These are phyloP conservation scores for Sander vitreus DNA, from an alignment of 2,113 vertebrate species.

Conservation along the genomic window DNA sequence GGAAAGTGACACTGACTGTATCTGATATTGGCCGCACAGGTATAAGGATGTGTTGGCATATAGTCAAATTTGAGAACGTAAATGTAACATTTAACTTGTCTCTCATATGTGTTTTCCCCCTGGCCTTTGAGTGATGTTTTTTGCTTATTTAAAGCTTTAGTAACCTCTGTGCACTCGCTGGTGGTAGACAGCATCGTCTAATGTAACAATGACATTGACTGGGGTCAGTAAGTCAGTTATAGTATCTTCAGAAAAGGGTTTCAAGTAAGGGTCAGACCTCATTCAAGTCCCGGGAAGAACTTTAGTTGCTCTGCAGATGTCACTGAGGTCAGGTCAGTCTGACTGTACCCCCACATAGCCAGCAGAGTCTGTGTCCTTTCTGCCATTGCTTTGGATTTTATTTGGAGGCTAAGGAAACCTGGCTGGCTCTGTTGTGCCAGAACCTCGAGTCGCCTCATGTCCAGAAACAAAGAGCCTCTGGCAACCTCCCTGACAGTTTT, in stretches of 20 bases:
- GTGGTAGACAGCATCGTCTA: neutral
- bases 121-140: neutral
- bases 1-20: neutral
- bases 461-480: slow-evolving; percentile 28
- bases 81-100: neutral
- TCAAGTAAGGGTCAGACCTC: neutral
- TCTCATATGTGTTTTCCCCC: neutral
- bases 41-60: no score
- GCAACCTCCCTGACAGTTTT: slow-evolving; percentile 37
- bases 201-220: neutral
- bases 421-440: neutral
- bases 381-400: neutral
- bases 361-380: neutral
- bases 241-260: slow-evolving; percentile 8
- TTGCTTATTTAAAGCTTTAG: neutral
- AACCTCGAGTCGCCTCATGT: slow-evolving; percentile 11
- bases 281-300: neutral
- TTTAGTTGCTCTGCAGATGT: neutral
- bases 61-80: neutral
- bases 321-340: slow-evolving; percentile 6
- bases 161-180: neutral
- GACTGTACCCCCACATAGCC: neutral
- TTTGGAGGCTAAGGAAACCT: slow-evolving; percentile 14
- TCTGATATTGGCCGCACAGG: no score
- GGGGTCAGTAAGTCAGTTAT: slow-evolving; percentile 6